Base-by-base conservation (phyloP, 2,113 vertebrate species). In the Salvelinus alpinus region DNA sequence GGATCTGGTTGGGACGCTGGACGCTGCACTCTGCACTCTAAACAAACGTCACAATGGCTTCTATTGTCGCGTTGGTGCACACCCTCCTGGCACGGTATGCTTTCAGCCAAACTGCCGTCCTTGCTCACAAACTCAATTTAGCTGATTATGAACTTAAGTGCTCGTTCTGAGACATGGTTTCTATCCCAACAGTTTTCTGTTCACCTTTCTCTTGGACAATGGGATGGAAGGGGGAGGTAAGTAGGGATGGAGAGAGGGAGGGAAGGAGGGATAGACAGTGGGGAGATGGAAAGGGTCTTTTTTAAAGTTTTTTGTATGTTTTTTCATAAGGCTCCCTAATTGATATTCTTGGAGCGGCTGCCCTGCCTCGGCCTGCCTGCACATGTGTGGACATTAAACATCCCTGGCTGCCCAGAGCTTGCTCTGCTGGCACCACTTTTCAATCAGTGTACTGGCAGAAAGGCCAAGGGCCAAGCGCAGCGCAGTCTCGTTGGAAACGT, bases 21-120 rank as follows among this genome's bases (percentile, higher is more conserved):
- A 11, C 9, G 9, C 38, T 44, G 38, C 38, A 44, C 38, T 24
- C 66, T 18, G 29, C 64, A 73, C 75, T 83, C 85, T 81, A 85
- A 90, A 89, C 85, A 87, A 89, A 88, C 31, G 71, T 79, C 87
- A 90, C 85, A 85, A 89, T 88, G 85, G 77, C 80, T 91, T 90
- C 87, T 90, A 91, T 89, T 89, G 85, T 90, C 25, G 48, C 14
- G 38, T 80, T 87, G 88, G 85, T 81, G 89, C 74, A 66, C 14
- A 72, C 48, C 75, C 69, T 72, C 82, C 59, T 62, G n/a, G 57
- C 57, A 60, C 57, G 79, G 72, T 64, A 1, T 44, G 18, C 77
- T 82, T 75, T 74, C 72, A 82, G 75, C 82, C 82, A 81, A 90
- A 82, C 79, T 60, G 82, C 29, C 65, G 85, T 88, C 89, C 84